Evolutionary conservation across 1,140 invertebrate genomes (phyloP), one percentile per base, ranked within the genome.

Genomic region (Zaprionus africanus): DNA sequence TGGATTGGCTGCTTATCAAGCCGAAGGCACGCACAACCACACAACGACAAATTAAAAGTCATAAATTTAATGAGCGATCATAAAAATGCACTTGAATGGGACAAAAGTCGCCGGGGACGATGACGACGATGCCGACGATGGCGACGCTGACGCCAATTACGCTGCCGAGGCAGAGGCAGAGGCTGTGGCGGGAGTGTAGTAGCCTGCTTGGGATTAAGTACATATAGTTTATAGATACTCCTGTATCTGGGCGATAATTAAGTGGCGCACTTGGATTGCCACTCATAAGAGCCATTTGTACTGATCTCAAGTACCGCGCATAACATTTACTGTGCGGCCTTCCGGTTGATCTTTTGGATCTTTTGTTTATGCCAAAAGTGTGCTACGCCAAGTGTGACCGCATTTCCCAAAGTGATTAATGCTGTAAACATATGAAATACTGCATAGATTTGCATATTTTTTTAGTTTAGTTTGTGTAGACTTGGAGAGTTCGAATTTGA

Each of bases 61-160:
- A 88, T 87, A 88, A 87, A 87, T 80, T 87, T 88, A 87, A 87
- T 88, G 83, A 88, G 84, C 64, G 81, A 57, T 78, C 83, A 84
- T 87, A 87, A 87, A 86, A 87, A 84, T 72, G 83, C 81, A 88
- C 83, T 88, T 82, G 84, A 88, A 38, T 65, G 66, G 73, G 66
- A 88, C 63, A 79, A 41, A 26, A 58, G 38, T 24, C 24, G 22
- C 36, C 34, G 31, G 9, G 15, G 43, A 51, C 60, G 46, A 17
- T n/a, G 28, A 17, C 26, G 17, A 26, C 22, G n/a, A n/a, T 22
- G 46, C 5, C 56, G 34, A 26, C 46, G 28, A 13, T 46, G n/a
- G 6, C n/a, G 19, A 24, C 17, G 19, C 13, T 53, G 41, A 59
- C 56, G 41, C 57, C 70, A 59, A 53, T 63, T 71, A 46, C 53